These are phyloP conservation scores for Eurytoma californica DNA, from an alignment of 2,888 invertebrate genomes.

Conservation along the genomic window DNA sequence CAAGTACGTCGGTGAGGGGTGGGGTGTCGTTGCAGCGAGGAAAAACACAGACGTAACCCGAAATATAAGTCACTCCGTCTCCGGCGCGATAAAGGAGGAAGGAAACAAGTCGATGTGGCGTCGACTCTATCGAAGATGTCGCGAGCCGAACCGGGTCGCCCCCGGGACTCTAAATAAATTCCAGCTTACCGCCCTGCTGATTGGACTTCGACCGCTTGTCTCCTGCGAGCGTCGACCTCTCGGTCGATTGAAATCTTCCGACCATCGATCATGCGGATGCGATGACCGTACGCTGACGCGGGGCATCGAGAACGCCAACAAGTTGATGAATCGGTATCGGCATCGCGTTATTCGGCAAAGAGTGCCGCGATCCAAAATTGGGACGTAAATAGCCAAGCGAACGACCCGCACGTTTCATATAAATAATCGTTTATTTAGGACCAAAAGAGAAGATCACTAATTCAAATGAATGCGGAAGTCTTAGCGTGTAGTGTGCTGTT, in stretches of 20 bases:
- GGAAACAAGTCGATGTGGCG: background rate
- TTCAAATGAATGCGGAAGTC: too few species aligned
- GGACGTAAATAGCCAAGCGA: too few species aligned
- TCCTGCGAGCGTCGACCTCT: background rate
- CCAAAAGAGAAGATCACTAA: too few species aligned
- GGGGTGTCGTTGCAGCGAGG: too few species aligned
- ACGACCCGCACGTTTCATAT: too few species aligned
- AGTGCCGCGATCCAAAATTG: too few species aligned
- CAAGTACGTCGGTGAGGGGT: too few species aligned
- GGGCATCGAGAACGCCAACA: too few species aligned
- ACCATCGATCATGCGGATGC: slow-evolving; percentile 40
- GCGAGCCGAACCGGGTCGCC: background rate
- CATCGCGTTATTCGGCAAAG: too few species aligned
- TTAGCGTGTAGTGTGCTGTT: too few species aligned
- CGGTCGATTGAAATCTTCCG: slow-evolving; percentile 38
- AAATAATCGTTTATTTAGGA: too few species aligned
- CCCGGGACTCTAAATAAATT: slow-evolving; percentile 23
- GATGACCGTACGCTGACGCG: background rate
- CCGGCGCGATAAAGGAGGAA: background rate
- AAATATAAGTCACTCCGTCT: background rate
- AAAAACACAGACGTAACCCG: too few species aligned
- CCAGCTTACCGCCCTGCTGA: slow-evolving; percentile 16
- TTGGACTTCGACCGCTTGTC: slow-evolving; percentile 11
- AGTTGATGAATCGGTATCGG: slow-evolving; percentile 17
- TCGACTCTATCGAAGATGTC: background rate